These are phyloP conservation scores for Todiramphus saurophagus DNA, from an alignment of 2,113 vertebrate species.

Conservation along the genomic window DNA sequence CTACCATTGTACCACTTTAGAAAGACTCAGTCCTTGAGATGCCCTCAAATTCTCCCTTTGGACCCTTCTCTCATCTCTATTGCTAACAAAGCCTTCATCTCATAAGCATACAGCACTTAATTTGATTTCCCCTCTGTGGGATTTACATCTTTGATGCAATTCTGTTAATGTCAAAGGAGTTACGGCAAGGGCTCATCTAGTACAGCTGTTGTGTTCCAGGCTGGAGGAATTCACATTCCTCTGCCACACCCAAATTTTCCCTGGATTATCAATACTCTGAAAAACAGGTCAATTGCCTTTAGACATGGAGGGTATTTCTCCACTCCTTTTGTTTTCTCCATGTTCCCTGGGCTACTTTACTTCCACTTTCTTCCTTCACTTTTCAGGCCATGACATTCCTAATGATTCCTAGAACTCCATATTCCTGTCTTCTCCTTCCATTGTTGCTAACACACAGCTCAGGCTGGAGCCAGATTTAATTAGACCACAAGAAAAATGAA, in stretches of 20 bases:
- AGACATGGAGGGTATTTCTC: neutral
- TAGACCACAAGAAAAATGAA: constrained; percentile 64
- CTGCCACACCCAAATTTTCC: neutral
- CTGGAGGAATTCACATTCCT: constrained; percentile 2
- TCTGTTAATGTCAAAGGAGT: neutral
- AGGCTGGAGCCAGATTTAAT: constrained; percentile 62
- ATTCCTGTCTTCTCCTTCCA: constrained; percentile 7
- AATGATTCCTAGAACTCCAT: constrained; percentile 22
- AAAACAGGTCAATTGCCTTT: neutral
- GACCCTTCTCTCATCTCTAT: neutral
- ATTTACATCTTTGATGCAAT: neutral
- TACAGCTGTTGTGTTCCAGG: neutral
- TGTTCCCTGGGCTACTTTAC: neutral
- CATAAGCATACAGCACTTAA: neutral
- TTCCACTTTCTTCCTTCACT: neutral
- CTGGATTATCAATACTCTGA: constrained; percentile 30
- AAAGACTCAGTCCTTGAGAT: neutral
- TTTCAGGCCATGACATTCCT: neutral
- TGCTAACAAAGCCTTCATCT: neutral
- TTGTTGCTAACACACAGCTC: constrained; percentile 27
- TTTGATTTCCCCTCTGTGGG: neutral
- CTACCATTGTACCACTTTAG: neutral
- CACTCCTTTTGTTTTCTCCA: neutral
- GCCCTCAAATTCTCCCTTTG: neutral
- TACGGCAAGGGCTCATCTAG: neutral